Percentiles rank a stretch among this genome's conserved stretches.
phyloP scores from a whole-genome alignment of 2,888 invertebrate genomes.

The Scaeva pyrastri region DNA sequence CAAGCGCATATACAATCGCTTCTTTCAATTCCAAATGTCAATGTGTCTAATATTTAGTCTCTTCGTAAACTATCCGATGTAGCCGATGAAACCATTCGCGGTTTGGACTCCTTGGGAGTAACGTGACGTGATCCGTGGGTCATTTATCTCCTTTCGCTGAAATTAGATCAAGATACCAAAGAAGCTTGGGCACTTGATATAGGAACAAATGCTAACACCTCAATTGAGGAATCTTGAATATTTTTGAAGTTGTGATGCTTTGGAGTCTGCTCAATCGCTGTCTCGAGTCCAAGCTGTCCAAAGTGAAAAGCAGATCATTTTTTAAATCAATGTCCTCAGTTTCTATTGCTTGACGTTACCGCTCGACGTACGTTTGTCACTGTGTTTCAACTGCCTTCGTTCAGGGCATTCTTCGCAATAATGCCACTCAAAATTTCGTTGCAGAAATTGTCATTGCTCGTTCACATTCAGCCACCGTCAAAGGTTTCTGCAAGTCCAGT shows the following conservation, averaged over 20 bases:
- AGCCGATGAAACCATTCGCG: slow-evolving; percentile 31
- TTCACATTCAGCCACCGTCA: slow-evolving; percentile 12
- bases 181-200: neutral
- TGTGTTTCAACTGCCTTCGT: slow-evolving; percentile 30
- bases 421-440: slow-evolving; percentile 8
- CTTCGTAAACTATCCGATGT: slow-evolving; percentile 49
- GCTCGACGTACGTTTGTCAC: slow-evolving; percentile 11
- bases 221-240: neutral
- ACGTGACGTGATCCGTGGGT: slow-evolving; percentile 15
- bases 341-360: neutral
- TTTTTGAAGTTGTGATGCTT: slow-evolving; percentile 23
- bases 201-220: neutral
- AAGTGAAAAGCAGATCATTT: slow-evolving; percentile 13
- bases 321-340: slow-evolving; percentile 20
- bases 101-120: slow-evolving; percentile 11
- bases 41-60: slow-evolving; percentile 3
- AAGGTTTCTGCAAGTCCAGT: neutral
- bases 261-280: slow-evolving; percentile 1
- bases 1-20: slow-evolving; percentile 17
- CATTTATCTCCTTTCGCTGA: neutral
- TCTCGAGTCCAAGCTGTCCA: neutral
- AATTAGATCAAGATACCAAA: slow-evolving; percentile 6
- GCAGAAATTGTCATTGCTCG: slow-evolving; percentile 14
- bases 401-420: slow-evolving; percentile 13
- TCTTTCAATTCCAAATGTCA: slow-evolving; percentile 10